Percentiles rank a stretch among this genome's conserved stretches.
phyloP scores from a whole-genome alignment of 2,113 vertebrate genomes.

The Misgurnus anguillicaudatus region DNA sequence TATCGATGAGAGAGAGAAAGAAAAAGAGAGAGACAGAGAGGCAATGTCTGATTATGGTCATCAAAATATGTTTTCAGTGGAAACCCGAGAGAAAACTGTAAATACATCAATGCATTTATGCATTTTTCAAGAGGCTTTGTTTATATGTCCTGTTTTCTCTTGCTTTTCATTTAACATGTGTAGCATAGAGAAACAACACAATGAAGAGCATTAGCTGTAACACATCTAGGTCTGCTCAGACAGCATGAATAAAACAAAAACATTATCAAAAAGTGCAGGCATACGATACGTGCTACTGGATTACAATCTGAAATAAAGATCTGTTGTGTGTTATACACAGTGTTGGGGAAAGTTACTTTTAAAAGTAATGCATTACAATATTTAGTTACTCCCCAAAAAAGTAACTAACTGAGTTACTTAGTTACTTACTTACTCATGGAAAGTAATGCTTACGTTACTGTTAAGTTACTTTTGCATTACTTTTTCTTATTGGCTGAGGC shows the following conservation, averaged over 20 bases:
- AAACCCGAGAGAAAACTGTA: not conserved
- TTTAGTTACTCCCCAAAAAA: no score
- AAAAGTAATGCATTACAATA: no score
- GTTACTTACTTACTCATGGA: no score
- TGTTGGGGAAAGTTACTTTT: no score
- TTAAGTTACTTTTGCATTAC: no score
- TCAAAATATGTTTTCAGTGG: conserved; percentile 1
- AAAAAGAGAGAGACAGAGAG: not conserved
- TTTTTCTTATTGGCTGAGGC: no score
- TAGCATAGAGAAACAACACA: not conserved
- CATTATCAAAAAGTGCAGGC: not conserved
- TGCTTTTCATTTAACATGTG: not conserved
- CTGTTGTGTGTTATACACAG: not conserved
- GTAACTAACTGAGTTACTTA: no score
- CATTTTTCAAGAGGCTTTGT: conserved; percentile 18
- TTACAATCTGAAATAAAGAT: not conserved
- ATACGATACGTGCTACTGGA: no score
- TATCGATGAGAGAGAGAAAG: not conserved
- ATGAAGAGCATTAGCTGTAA: not conserved
- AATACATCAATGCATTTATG: conserved; percentile 13
- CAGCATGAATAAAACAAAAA: not conserved
- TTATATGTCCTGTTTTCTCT: not conserved
- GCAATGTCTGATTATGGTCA: not conserved
- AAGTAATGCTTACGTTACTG: no score
- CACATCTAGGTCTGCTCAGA: not conserved